These are phyloP conservation scores for Atrina japonica DNA, from an alignment of 2,888 invertebrate species.

Conservation along the genomic window DNA sequence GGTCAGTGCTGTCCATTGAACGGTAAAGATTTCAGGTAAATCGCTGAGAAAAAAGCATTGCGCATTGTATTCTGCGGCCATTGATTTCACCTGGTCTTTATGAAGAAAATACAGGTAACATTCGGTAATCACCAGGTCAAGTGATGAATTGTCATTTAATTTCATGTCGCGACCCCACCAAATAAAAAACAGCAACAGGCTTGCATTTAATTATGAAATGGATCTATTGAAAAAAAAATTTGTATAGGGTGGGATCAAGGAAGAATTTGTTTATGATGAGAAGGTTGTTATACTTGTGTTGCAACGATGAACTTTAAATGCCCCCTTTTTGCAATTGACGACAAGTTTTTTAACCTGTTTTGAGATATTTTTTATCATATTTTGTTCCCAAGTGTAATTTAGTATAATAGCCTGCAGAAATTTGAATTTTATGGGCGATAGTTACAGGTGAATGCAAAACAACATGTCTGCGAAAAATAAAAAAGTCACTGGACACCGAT, in stretches of 20 bases:
- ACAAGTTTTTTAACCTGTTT: conserved; percentile 25
- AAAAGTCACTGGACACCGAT: too few species aligned
- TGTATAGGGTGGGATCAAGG: conserved; percentile 4
- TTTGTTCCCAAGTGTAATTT: conserved; percentile 8
- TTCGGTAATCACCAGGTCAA: conserved; percentile 22
- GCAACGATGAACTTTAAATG: conserved; percentile 27
- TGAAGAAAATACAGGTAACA: conserved; percentile 14
- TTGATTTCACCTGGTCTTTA: too few species aligned
- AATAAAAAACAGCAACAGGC: conserved; percentile 23
- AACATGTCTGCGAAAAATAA: too few species aligned
- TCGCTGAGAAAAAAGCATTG: too few species aligned
- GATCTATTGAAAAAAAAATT: conserved; percentile 18
- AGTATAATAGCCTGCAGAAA: conserved; percentile 24
- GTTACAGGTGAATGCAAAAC: too few species aligned
- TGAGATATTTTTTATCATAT: conserved; percentile 7
- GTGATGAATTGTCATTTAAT: conserved; percentile 31
- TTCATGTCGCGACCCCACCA: conserved; percentile 28
- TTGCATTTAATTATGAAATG: conserved; percentile 32
- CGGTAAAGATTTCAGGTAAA: too few species aligned
- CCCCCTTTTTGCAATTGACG: conserved; percentile 25
- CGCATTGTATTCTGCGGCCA: too few species aligned
- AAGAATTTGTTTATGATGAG: too few species aligned
- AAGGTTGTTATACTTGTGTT: neutral
- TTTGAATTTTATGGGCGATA: conserved; percentile 8
- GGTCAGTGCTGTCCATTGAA: too few species aligned